phyloP scores from a whole-genome alignment of 2,797 vertebrate species.

The Gymnopithys bicolor region DNA sequence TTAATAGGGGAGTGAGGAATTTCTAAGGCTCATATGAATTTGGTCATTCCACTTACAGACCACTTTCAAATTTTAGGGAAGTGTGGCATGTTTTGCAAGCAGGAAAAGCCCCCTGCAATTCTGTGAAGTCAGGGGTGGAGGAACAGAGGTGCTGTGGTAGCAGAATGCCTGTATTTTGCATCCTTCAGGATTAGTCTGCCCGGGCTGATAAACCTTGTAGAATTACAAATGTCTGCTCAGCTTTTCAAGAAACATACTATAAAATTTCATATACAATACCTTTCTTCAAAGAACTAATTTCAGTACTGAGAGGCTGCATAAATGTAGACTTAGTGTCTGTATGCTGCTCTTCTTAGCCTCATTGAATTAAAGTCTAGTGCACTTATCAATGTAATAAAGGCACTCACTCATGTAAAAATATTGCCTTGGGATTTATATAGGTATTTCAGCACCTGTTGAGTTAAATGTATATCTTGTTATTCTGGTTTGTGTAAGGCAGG shows the following conservation, averaged over 20 bases:
- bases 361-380: background rate
- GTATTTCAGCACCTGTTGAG: background rate
- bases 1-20: background rate
- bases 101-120: background rate
- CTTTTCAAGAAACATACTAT: background rate
- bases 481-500: background rate
- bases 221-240: background rate
- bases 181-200: background rate
- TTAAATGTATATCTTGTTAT: background rate
- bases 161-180: background rate
- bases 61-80: background rate
- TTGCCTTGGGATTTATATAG: background rate
- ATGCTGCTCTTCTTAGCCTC: background rate
- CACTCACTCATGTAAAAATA: background rate
- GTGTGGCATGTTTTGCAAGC: background rate
- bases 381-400: background rate
- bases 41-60: background rate
- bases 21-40: background rate
- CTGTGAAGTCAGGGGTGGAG: background rate
- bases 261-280: background rate
- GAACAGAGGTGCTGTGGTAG: accelerated
- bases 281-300: background rate
- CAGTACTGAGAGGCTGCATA: background rate
- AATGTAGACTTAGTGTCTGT: background rate
- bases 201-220: background rate